Evolutionary conservation across 1,140 invertebrate genomes (phyloP).

Genomic region (Drosophila fuyamai): DNA sequence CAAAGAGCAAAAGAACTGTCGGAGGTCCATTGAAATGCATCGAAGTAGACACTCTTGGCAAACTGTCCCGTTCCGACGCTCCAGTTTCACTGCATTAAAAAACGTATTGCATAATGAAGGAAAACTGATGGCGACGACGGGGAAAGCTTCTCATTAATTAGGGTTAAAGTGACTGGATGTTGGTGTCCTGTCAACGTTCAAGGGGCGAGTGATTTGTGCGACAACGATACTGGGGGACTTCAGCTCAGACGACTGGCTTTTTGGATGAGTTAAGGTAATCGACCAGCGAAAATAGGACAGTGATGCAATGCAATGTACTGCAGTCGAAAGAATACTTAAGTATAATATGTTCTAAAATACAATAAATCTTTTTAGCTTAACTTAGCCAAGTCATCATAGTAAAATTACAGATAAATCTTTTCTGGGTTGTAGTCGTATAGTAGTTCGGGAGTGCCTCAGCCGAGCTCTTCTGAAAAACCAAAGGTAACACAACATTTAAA

Average conservation of each 20-base stretch:
- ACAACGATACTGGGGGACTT: constrained; percentile 1
- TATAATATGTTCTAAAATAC: too few relatives aligned
- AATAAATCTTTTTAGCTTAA: neutral
- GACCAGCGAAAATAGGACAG: neutral
- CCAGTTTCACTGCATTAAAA: constrained; percentile 18
- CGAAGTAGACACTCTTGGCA: constrained; percentile 24
- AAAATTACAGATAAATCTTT: too few relatives aligned
- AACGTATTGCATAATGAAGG: constrained; percentile 48
- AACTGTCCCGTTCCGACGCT: constrained; percentile 30
- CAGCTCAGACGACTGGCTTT: constrained; percentile 5
- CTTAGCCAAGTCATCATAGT: too few relatives aligned
- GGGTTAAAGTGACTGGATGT: constrained; percentile 52
- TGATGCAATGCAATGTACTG: neutral
- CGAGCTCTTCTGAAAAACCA: too few relatives aligned
- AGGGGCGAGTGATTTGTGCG: constrained; percentile 29
- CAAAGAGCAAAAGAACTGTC: constrained; percentile 14
- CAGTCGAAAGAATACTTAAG: neutral
- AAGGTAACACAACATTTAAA: too few relatives aligned
- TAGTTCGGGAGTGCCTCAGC: too few relatives aligned
- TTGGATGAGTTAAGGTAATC: neutral
- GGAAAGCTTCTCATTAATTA: constrained; percentile 63
- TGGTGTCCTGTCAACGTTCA: constrained; percentile 16
- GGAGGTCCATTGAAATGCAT: constrained; percentile 49
- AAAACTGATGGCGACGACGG: constrained; percentile 37
- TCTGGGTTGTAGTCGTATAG: too few relatives aligned